Evolutionary conservation across 2,888 invertebrate species (phyloP).

Genomic region (Ophion costatus): DNA sequence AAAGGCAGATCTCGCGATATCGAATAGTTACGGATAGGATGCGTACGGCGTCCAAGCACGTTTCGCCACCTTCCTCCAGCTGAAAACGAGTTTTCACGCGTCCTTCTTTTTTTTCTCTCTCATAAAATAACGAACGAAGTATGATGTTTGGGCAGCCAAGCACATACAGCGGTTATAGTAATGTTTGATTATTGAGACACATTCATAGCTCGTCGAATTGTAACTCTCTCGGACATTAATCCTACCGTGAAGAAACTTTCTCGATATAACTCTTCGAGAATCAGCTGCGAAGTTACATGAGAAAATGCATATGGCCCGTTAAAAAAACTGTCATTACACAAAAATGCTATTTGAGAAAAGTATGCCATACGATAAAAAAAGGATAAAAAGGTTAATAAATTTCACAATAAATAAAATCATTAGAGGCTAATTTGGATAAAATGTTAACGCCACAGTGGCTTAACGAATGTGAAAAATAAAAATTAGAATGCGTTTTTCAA

Average conservation of each 20-base stretch:
- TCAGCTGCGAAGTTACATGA: not conserved
- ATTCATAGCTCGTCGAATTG: not conserved
- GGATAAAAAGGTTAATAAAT: no score
- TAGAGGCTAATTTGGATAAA: no score
- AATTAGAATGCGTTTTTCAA: no score
- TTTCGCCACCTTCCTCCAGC: conserved; percentile 52
- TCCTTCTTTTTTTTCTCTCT: conserved; percentile 20
- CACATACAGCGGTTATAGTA: not conserved
- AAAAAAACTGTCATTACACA: no score
- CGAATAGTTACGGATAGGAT: conserved; percentile 32
- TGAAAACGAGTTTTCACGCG: conserved; percentile 57
- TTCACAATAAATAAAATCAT: no score
- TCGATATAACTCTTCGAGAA: not conserved
- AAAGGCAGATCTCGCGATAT: conserved; percentile 46
- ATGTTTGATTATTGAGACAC: conserved; percentile 10
- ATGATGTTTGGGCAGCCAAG: not conserved
- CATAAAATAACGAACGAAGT: conserved; percentile 1
- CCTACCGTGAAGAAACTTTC: conserved; percentile 1
- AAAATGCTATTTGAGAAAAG: no score
- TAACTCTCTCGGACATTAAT: conserved; percentile 1
- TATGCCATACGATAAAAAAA: no score
- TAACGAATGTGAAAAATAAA: no score
- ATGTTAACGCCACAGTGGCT: no score
- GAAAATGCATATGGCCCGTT: not conserved
- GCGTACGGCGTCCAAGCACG: conserved; percentile 39